Percentiles rank a stretch among this genome's conserved stretches.
These are phyloP conservation scores for Cliona cf. orientalis DNA, from an alignment of 37 sponge, comb jelly and placozoan genomes.

Conservation along the genomic window DNA sequence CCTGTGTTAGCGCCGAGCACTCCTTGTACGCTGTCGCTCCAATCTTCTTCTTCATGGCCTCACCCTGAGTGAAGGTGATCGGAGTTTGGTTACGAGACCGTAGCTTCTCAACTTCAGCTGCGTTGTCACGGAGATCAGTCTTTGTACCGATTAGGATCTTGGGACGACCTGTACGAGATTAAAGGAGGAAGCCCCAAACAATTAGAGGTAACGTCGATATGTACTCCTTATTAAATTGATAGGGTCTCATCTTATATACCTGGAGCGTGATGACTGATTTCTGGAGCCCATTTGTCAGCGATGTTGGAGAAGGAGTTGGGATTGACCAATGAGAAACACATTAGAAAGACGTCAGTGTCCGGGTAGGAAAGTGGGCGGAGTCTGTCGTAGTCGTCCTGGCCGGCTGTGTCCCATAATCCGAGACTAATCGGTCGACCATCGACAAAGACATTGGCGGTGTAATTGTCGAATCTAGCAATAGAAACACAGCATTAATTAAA, in stretches of 20 bases:
- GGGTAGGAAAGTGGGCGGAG: constrained; percentile 92
- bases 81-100: constrained; percentile 62
- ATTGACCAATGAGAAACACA: constrained; percentile 86
- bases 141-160: constrained; percentile 91
- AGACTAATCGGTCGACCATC: constrained; percentile 84
- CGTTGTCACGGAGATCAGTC: constrained; percentile 81
- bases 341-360: constrained; percentile 88
- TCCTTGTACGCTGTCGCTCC: constrained; percentile 78
- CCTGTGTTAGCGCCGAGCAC: constrained; percentile 89
- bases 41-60: constrained; percentile 80
- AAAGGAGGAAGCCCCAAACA: too few species aligned
- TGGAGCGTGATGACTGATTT: constrained; percentile 87
- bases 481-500: too few species aligned
- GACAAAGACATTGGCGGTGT: constrained; percentile 92
- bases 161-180: too few species aligned
- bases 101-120: constrained; percentile 68
- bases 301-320: constrained; percentile 85
- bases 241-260: too few species aligned
- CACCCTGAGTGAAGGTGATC: constrained; percentile 66
- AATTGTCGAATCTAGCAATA: constrained; percentile 97
- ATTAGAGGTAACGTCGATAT: too few species aligned
- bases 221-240: too few species aligned
- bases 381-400: constrained; percentile 93
- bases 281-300: constrained; percentile 86
- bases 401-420: constrained; percentile 95